These are phyloP conservation scores for Drosophila persimilis DNA, from an alignment of 1,140 invertebrate species.

Conservation along the genomic window DNA sequence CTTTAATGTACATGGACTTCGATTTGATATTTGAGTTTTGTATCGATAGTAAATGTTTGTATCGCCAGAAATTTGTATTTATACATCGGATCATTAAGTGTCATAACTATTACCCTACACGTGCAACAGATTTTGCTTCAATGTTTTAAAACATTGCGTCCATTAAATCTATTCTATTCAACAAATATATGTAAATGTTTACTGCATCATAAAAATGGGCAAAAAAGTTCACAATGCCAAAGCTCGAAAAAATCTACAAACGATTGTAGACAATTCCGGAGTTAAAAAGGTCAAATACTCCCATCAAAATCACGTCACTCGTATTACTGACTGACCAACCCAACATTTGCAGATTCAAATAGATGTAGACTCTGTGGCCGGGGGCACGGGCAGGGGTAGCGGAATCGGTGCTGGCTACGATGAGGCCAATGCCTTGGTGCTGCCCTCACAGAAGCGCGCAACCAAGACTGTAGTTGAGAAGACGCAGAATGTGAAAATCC, in stretches of 20 bases:
- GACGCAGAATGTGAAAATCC: slow-evolving; percentile 85
- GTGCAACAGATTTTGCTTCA: no score
- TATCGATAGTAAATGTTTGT: no score
- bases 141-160: no score
- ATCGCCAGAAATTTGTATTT: no score
- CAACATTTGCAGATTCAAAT: slow-evolving; percentile 85
- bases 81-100: no score
- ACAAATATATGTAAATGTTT: no score
- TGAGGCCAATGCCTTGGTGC: slow-evolving; percentile 89
- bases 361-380: slow-evolving; percentile 82
- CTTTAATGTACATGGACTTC: no score
- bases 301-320: background rate
- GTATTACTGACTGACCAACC: background rate
- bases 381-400: slow-evolving; percentile 74
- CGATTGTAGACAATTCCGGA: slow-evolving; percentile 88
- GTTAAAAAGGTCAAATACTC: slow-evolving; percentile 86
- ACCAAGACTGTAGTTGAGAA: slow-evolving; percentile 87
- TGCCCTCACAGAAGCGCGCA: slow-evolving; percentile 92
- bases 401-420: slow-evolving; percentile 85
- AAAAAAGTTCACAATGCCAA: slow-evolving; percentile 90
- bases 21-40: no score
- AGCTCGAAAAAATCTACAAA: slow-evolving; percentile 87
- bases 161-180: no score
- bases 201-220: slow-evolving; percentile 83
- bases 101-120: no score